These are phyloP conservation scores for Tuta absoluta DNA, from an alignment of 2,888 invertebrate genomes.

Conservation along the genomic window DNA sequence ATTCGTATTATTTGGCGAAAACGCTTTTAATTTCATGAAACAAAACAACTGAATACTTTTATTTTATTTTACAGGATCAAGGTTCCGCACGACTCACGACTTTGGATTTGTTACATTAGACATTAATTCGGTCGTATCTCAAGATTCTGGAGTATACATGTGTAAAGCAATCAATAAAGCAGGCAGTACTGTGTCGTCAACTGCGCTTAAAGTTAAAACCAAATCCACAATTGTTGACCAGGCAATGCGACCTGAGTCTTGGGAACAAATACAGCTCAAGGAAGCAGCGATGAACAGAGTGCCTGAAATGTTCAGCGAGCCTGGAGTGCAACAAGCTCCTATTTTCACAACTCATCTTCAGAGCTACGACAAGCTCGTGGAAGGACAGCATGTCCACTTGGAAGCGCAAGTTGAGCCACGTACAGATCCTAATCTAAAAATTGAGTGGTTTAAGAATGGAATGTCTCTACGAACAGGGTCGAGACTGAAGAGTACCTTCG, in stretches of 20 bases:
- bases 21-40: not conserved
- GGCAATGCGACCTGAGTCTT: conserved; percentile 93
- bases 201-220: conserved; percentile 92
- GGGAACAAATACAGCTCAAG: conserved; percentile 94
- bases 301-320: conserved; percentile 92
- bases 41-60: not conserved
- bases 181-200: conserved; percentile 96
- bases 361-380: conserved; percentile 90
- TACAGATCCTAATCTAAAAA: conserved; percentile 91
- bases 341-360: conserved; percentile 97
- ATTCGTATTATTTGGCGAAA: not conserved
- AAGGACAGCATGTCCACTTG: conserved; percentile 92
- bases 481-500: conserved; percentile 95
- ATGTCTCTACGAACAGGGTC: conserved; percentile 92
- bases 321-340: conserved; percentile 93
- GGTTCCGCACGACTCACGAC: conserved; percentile 95
- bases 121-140: conserved; percentile 91
- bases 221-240: conserved; percentile 91
- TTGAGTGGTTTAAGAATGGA: conserved; percentile 97
- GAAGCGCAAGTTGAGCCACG: conserved; percentile 96
- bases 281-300: conserved; percentile 96
- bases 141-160: conserved; percentile 96
- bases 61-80: conserved; percentile 81
- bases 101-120: conserved; percentile 97
- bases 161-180: conserved; percentile 96